Evolutionary conservation across 2,113 vertebrate species (phyloP).

Genomic region (Verasper variegatus): DNA sequence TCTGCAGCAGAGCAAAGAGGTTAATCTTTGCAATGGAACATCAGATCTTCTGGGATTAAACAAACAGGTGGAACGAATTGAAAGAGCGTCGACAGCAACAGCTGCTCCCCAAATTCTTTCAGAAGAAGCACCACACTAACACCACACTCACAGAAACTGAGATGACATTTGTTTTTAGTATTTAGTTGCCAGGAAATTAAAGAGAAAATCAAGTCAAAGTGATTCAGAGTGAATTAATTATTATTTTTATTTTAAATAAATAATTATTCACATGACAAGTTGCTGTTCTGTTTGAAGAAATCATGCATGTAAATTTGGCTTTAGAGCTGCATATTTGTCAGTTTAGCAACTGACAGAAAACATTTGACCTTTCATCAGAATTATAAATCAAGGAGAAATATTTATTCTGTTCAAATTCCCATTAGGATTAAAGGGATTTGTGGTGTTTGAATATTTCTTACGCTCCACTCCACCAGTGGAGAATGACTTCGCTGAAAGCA

Average conservation of each 20-base stretch:
- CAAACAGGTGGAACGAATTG: slow-evolving; percentile 19
- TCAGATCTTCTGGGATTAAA: slow-evolving; percentile 14
- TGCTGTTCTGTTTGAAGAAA: background rate
- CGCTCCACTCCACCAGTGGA: background rate
- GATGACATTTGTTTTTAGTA: background rate
- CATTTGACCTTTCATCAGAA: background rate
- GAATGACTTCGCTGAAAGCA: no score
- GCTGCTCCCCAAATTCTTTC: background rate
- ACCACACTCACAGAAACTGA: background rate
- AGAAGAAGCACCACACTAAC: background rate
- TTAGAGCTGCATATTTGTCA: background rate
- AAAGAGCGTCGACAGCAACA: background rate
- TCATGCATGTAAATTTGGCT: background rate
- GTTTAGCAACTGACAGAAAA: background rate
- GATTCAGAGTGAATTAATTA: background rate
- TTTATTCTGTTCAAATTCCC: background rate
- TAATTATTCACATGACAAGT: background rate
- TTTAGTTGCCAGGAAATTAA: background rate
- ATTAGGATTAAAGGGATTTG: background rate
- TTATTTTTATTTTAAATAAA: background rate
- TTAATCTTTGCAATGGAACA: background rate
- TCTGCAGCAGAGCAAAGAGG: background rate
- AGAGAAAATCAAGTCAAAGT: background rate
- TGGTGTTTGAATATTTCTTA: background rate
- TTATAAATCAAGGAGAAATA: background rate